A percentile compares a stretch with the other conserved stretches of the same genome.
phyloP scores from a whole-genome alignment of 2,888 invertebrate genomes.

The Drosophila nr. medialis region DNA sequence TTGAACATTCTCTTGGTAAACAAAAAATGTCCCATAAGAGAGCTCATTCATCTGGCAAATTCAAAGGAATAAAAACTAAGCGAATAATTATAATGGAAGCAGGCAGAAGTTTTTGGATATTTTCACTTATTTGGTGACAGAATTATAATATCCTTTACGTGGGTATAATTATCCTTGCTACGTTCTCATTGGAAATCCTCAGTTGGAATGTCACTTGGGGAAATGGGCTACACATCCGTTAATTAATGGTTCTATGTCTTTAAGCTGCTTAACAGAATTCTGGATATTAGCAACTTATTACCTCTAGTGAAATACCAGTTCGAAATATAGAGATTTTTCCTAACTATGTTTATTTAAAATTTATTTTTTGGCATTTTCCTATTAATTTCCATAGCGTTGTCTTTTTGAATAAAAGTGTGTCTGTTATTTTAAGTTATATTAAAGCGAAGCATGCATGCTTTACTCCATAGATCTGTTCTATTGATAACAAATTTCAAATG shows the following conservation, averaged over 20 bases:
- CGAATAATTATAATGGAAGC: not conserved
- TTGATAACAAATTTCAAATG: slow-evolving; percentile 70
- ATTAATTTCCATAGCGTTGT: slow-evolving; percentile 12
- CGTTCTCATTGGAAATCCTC: not conserved
- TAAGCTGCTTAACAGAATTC: not conserved
- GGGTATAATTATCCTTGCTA: not conserved
- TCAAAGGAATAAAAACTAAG: not conserved
- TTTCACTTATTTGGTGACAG: not conserved
- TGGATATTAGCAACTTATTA: too few species aligned
- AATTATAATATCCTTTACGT: not conserved
- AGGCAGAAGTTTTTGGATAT: not conserved
- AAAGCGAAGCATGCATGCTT: slow-evolving; percentile 40
- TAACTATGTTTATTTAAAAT: not conserved
- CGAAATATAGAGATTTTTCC: not conserved
- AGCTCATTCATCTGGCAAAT: not conserved
- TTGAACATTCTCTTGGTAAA: not conserved
- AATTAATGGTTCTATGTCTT: too few species aligned
- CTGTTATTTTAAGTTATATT: slow-evolving; percentile 58
- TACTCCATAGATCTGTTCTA: slow-evolving; percentile 48
- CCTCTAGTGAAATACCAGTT: not conserved
- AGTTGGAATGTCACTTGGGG: not conserved
- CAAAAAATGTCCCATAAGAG: too few species aligned
- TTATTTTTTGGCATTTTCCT: not conserved
- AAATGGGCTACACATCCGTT: too few species aligned
- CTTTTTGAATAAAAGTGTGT: slow-evolving; percentile 1